These are phyloP conservation scores for Anneissia japonica DNA, from an alignment of 35 echinoderm and acorn worm species.

Conservation along the genomic window DNA sequence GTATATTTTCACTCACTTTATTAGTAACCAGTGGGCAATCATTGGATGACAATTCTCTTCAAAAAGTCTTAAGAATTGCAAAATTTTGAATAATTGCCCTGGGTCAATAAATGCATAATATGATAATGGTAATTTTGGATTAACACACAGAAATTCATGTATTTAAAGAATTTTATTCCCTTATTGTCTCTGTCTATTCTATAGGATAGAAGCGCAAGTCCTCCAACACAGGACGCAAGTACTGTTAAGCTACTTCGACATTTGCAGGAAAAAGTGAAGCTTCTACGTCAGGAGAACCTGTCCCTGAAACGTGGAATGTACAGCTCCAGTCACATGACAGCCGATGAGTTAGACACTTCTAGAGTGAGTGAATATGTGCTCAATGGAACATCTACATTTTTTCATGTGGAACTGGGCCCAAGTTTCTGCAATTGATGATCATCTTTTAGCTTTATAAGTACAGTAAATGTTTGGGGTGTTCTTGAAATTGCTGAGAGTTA, in stretches of 20 bases:
- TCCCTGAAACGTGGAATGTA: constrained; percentile 25
- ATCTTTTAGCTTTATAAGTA: too few species aligned
- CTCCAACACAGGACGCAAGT: constrained; percentile 24
- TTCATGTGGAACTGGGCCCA: neutral
- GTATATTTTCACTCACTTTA: too few species aligned
- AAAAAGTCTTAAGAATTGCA: too few species aligned
- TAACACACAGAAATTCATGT: too few species aligned
- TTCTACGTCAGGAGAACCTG: constrained; percentile 72
- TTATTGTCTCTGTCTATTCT: constrained; percentile 9
- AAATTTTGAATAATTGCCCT: too few species aligned
- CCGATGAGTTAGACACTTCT: neutral
- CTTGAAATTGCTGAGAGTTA: too few species aligned
- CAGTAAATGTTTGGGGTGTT: too few species aligned
- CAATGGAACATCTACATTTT: neutral
- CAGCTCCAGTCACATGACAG: neutral
- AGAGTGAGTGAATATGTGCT: neutral
- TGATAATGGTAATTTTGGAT: too few species aligned
- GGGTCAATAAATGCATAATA: too few species aligned
- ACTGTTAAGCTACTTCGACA: constrained; percentile 62
- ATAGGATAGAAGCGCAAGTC: constrained; percentile 9
- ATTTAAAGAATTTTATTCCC: neutral
- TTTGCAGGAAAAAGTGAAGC: constrained; percentile 84
- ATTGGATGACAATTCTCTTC: too few species aligned
- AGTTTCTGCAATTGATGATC: neutral
- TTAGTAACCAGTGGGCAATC: too few species aligned